Conservation (phyloP, 2,797 vertebrate species). For the Falco novaeseelandiae region DNA sequence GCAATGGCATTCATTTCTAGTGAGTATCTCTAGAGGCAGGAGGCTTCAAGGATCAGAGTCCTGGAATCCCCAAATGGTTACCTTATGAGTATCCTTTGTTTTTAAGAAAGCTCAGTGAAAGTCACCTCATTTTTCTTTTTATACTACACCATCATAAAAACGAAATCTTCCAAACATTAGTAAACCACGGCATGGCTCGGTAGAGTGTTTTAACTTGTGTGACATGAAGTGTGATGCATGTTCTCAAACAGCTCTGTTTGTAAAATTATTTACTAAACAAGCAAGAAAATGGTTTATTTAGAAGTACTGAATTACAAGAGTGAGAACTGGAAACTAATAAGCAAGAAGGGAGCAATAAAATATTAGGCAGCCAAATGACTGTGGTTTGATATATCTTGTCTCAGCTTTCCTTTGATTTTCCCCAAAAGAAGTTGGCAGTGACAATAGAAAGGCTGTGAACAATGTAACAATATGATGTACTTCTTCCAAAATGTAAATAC, state of each 20-base stretch:
- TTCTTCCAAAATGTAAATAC: constrained; percentile 71
- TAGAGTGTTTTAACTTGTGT: constrained; percentile 45
- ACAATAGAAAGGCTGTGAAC: constrained; percentile 65
- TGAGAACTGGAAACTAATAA: background rate
- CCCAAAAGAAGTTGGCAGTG: constrained; percentile 64
- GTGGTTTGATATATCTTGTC: constrained; percentile 61
- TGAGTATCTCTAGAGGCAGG: background rate
- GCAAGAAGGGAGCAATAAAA: constrained; percentile 16
- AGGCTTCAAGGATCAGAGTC: background rate
- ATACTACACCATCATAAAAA: background rate
- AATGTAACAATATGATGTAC: constrained; percentile 44
- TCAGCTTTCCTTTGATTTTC: constrained; percentile 73
- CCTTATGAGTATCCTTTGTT: background rate
- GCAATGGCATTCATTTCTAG: constrained; percentile 29
- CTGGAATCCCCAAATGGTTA: constrained; percentile 18
- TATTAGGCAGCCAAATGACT: constrained; percentile 35
- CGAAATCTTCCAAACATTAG: constrained; percentile 25
- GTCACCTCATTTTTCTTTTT: constrained; percentile 46
- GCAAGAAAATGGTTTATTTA: background rate
- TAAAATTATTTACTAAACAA: background rate
- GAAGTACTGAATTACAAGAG: background rate
- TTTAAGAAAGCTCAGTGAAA: background rate
- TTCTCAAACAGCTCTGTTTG: background rate
- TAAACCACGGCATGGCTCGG: background rate
- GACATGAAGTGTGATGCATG: background rate